These are phyloP conservation scores for Radopholus similis DNA, from an alignment of 1,140 invertebrate genomes.

Conservation along the genomic window DNA sequence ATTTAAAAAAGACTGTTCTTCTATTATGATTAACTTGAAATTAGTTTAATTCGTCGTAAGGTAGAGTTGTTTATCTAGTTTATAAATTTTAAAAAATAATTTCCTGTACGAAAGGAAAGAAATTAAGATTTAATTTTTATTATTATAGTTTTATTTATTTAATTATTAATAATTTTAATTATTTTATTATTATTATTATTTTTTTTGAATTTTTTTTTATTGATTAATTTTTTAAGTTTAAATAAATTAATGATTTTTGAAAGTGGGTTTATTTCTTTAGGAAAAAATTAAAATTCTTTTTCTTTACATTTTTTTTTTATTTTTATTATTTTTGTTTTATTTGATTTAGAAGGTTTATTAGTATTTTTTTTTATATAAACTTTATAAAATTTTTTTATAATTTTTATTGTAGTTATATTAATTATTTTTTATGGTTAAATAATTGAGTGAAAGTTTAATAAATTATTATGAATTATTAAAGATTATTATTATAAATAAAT, in stretches of 20 bases:
- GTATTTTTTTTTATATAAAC: constrained; percentile 34
- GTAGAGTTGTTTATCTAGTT: constrained; percentile 44
- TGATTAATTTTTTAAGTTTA: constrained; percentile 26
- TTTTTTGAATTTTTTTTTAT: too few relatives aligned
- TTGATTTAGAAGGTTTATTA: constrained; percentile 47
- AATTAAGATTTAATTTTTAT: constrained; percentile 28
- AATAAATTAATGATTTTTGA: constrained; percentile 40
- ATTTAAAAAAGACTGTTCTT: constrained; percentile 39
- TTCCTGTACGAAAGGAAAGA: constrained; percentile 34
- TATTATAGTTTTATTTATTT: constrained; percentile 25
- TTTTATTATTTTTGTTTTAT: constrained; percentile 43
- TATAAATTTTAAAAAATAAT: constrained; percentile 30
- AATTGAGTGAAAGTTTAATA: too few relatives aligned
- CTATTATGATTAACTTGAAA: constrained; percentile 44
- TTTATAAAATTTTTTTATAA: constrained; percentile 28
- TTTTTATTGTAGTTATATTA: constrained; percentile 29
- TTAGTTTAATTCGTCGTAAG: constrained; percentile 46
- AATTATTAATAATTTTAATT: constrained; percentile 26
- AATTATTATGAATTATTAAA: too few relatives aligned
- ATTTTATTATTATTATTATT: constrained; percentile 38
- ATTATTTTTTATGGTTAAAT: too few relatives aligned
- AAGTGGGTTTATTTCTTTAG: constrained; percentile 34
- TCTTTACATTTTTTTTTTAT: constrained; percentile 45
- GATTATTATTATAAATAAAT: too few relatives aligned
- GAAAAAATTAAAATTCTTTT: constrained; percentile 41